Evolutionary conservation across 2,888 invertebrate genomes (phyloP).

Genomic region (Graphium colonna): DNA sequence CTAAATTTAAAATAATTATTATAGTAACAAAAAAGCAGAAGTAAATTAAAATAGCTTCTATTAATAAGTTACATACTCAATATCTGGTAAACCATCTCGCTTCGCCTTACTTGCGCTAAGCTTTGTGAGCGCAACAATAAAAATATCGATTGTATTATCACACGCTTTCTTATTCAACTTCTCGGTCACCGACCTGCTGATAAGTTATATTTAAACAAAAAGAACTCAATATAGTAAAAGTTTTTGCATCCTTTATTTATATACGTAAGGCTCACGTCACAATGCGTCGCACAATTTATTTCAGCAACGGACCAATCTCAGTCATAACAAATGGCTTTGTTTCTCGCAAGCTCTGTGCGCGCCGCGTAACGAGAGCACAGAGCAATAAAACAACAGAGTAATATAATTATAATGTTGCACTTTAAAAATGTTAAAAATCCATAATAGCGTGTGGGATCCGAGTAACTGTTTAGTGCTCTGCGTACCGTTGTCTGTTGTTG

Average conservation of each 20-base stretch:
- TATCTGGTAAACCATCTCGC: too few species aligned
- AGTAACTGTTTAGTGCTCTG: slow-evolving; percentile 24
- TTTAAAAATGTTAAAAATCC: neutral
- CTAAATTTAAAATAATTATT: too few species aligned
- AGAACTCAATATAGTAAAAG: neutral
- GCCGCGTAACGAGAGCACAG: neutral
- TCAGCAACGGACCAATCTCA: neutral
- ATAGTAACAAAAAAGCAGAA: too few species aligned
- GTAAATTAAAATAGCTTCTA: too few species aligned
- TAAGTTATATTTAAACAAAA: neutral
- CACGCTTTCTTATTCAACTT: too few species aligned
- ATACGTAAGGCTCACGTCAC: neutral
- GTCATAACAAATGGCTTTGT: slow-evolving; percentile 22
- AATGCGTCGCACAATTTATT: neutral
- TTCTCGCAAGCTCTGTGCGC: neutral
- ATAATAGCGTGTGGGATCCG: slow-evolving; percentile 24
- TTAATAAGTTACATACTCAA: too few species aligned
- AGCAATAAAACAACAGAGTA: neutral
- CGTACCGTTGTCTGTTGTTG: slow-evolving; percentile 27
- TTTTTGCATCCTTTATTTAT: neutral
- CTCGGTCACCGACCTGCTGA: too few species aligned
- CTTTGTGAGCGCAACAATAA: too few species aligned
- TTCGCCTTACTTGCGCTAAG: too few species aligned
- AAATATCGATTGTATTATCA: too few species aligned
- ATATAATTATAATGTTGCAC: neutral